A percentile compares a stretch with the other conserved stretches of the same genome.
Conservation (phyloP, 2,113 vertebrate genomes). For the Pachyramphus minor region DNA sequence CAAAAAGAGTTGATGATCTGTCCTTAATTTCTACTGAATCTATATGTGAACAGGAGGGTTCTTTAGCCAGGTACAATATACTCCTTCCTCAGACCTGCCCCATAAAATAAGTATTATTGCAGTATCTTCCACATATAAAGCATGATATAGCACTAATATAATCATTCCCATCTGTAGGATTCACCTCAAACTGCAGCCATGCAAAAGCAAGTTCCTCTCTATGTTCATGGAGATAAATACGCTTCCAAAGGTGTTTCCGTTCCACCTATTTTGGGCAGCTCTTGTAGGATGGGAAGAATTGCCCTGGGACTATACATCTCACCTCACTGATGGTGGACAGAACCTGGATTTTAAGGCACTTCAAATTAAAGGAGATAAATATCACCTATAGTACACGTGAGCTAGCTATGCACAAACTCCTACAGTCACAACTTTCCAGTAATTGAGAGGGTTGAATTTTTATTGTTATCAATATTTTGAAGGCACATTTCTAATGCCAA, state of each 20-base stretch:
- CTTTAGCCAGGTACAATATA: neutral
- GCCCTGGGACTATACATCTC: neutral
- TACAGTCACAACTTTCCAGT: neutral
- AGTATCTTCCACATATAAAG: neutral
- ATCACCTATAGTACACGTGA: neutral
- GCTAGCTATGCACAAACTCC: neutral
- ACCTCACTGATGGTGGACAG: neutral
- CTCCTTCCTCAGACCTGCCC: neutral
- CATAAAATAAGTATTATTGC: neutral
- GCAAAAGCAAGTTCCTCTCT: neutral
- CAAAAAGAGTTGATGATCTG: neutral
- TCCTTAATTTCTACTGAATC: neutral
- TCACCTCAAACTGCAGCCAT: neutral
- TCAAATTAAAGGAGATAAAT: neutral
- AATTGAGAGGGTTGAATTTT: neutral
- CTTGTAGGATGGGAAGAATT: neutral
- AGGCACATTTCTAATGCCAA: conserved; percentile 19
- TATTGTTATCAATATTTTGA: conserved; percentile 38
- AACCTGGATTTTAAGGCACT: neutral
- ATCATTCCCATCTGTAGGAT: neutral
- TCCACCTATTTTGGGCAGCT: neutral
- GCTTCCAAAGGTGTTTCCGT: neutral
- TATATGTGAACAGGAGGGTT: neutral
- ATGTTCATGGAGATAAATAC: neutral
- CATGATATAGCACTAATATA: neutral